Evolutionary conservation across 2,888 invertebrate genomes (phyloP).

Genomic region (Yponomeuta cagnagella): DNA sequence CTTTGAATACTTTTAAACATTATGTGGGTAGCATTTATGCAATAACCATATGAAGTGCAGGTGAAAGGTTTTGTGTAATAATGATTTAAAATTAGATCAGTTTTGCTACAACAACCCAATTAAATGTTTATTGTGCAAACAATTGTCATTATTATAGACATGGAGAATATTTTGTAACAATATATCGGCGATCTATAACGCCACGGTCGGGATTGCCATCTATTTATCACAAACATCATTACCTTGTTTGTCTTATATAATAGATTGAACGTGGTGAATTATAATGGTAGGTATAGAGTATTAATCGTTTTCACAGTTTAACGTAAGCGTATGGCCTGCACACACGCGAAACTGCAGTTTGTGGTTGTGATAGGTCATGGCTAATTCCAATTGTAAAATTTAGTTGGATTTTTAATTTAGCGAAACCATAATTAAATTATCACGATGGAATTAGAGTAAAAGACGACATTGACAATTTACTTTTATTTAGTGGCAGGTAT

Average conservation of each 20-base stretch:
- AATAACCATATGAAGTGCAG: constrained; percentile 40
- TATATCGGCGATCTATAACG: constrained; percentile 50
- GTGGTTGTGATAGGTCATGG: constrained; percentile 1
- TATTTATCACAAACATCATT: constrained; percentile 58
- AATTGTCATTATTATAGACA: constrained; percentile 44
- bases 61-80: constrained; percentile 52
- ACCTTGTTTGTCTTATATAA: constrained; percentile 18
- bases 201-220: constrained; percentile 42
- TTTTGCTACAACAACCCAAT: constrained; percentile 52
- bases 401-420: background rate
- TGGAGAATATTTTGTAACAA: constrained; percentile 48
- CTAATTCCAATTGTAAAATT: background rate
- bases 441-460: no score
- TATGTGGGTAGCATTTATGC: background rate
- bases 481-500: no score
- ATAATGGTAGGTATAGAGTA: background rate
- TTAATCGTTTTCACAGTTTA: constrained; percentile 8
- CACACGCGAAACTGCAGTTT: constrained; percentile 4
- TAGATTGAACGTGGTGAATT: background rate
- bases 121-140: constrained; percentile 63
- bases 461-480: no score
- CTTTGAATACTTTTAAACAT: no score
- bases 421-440: background rate
- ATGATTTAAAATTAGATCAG: constrained; percentile 60
- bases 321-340: background rate